Conservation (phyloP, 1,140 invertebrate species). For the Sycophila sp. region DNA sequence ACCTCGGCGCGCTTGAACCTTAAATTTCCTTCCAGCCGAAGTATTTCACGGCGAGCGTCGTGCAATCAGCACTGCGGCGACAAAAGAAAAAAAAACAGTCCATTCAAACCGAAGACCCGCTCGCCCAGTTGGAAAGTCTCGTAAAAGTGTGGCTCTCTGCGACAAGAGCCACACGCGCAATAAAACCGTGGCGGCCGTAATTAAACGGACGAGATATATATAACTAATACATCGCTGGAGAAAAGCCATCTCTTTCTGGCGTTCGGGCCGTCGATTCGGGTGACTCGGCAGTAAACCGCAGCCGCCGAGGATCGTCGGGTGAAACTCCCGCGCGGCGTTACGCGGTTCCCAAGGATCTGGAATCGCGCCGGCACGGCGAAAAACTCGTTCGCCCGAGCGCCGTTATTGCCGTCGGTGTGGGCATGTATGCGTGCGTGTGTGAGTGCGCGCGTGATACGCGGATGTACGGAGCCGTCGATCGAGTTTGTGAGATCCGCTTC, state of each 20-base stretch:
- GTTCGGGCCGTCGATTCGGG: background rate
- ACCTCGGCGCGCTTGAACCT: no score
- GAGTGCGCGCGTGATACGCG: no score
- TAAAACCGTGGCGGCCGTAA: background rate
- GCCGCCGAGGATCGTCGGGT: background rate
- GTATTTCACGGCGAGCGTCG: no score
- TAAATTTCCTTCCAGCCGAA: no score
- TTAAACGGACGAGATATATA: background rate
- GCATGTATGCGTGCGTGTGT: no score
- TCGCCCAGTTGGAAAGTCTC: no score
- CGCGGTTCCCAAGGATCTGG: conserved; percentile 7
- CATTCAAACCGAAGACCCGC: no score
- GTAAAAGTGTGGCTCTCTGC: no score
- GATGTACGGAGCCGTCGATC: background rate
- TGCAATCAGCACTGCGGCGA: no score
- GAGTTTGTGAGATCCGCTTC: background rate
- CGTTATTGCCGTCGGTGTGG: background rate
- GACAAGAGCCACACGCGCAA: background rate
- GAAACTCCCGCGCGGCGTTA: background rate
- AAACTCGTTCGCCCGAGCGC: background rate
- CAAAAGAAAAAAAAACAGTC: no score
- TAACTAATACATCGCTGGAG: background rate
- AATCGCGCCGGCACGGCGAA: background rate
- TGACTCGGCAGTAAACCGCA: background rate
- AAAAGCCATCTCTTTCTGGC: background rate